These are phyloP conservation scores for Branchellion lobata DNA, from an alignment of 2,888 invertebrate genomes.

Conservation along the genomic window DNA sequence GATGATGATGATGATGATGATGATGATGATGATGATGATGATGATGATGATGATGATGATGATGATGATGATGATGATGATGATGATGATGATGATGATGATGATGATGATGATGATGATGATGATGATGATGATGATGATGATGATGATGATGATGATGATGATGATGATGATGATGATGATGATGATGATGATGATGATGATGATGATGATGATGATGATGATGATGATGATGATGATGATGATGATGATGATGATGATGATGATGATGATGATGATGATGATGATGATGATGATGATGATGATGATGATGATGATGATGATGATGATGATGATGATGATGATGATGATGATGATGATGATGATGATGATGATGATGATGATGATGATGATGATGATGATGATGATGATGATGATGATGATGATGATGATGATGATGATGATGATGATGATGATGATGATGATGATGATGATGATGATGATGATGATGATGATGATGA, in stretches of 20 bases:
- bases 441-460: slow-evolving; percentile 45
- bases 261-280: background rate
- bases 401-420: slow-evolving; percentile 32
- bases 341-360: background rate
- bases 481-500: slow-evolving; percentile 38
- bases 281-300: background rate
- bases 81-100: slow-evolving; percentile 27
- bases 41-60: slow-evolving; percentile 36
- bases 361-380: slow-evolving; percentile 32
- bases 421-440: slow-evolving; percentile 40
- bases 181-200: background rate
- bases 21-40: slow-evolving; percentile 42
- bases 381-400: slow-evolving; percentile 4
- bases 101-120: slow-evolving; percentile 34
- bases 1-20: slow-evolving; percentile 39
- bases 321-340: background rate
- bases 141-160: background rate
- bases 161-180: background rate
- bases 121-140: slow-evolving; percentile 31
- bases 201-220: background rate
- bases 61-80: slow-evolving; percentile 35
- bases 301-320: background rate
- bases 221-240: background rate
- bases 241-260: too few relatives aligned
- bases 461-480: slow-evolving; percentile 43